Base-by-base conservation (phyloP, 1,140 invertebrate species). In the Aradophagus sp. region DNA sequence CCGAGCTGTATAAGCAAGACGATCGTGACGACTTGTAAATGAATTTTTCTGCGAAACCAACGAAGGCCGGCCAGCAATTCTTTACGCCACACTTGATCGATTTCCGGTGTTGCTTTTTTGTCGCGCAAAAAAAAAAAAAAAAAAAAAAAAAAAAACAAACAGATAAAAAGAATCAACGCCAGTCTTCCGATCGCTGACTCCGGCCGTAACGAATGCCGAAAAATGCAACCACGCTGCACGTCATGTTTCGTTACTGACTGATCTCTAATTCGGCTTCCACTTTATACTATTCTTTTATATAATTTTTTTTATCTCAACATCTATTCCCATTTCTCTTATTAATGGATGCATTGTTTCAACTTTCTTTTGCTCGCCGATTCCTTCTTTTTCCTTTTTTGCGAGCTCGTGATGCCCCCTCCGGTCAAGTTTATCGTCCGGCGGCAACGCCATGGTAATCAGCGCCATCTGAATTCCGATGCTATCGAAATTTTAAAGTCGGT, bases 11-110 rank as follows among this genome's bases (percentile, higher is more conserved):
- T 19, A 17, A 27, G 13, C 29, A n/a, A 42, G 47, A 42, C 16
- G 31, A 45, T 35, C 26, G 39, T 47, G 53, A 61, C 36, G 29
- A 35, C 47, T 56, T 42, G 29, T 48, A 58, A 55, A 59, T 62
- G 44, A 56, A 65, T 66, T 72, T 61, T 71, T 65, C 59, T 58
- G 50, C 67, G 58, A 65, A 66, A 26, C 42, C 48, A 26, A 12
- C 42, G 69, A 72, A 72, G 69, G 69, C 26, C 61, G 55, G 11
- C 27, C 36, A 65, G 61, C 61, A 47, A 65, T 65, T 71, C 61
- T 65, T 48, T 56, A 62, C 56, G 56, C 66, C 42, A 53, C 39
- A 61, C 55, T 69, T 59, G 68, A 55, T 71, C 55, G 55, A 58
- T 71, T 71, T 70, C 67, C 67, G 67, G 56, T 63, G 31, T 15